These are phyloP conservation scores for Thymallus thymallus DNA, from an alignment of 2,113 vertebrate genomes.

Conservation along the genomic window DNA sequence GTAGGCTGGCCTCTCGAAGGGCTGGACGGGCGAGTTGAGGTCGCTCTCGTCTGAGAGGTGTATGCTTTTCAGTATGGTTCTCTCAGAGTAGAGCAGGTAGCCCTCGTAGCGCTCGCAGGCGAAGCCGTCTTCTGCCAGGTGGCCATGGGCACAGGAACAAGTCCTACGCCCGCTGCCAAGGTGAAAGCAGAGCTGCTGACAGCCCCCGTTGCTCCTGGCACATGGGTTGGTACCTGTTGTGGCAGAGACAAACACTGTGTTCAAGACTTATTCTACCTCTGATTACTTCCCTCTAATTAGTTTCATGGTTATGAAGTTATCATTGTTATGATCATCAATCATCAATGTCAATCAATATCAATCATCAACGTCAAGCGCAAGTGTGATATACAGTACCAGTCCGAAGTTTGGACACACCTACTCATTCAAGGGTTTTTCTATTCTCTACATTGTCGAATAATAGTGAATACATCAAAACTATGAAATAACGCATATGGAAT, in stretches of 20 bases:
- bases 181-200: conserved; percentile 96
- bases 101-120: conserved; percentile 90
- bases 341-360: too few species aligned
- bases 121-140: conserved; percentile 84
- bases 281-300: too few species aligned
- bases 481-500: too few species aligned
- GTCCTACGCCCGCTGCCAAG: conserved; percentile 81
- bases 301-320: too few species aligned
- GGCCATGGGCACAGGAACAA: conserved; percentile 95
- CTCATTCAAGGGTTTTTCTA: too few species aligned
- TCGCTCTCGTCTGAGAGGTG: conserved; percentile 95
- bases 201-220: conserved; percentile 88
- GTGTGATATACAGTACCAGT: too few species aligned
- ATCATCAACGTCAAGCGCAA: too few species aligned
- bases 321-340: too few species aligned
- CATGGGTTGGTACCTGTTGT: conserved; percentile 88
- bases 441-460: too few species aligned
- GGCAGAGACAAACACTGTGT: not conserved
- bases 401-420: too few species aligned
- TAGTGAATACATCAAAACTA: too few species aligned
- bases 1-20: conserved; percentile 88
- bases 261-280: too few species aligned
- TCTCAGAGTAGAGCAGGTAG: conserved; percentile 94
- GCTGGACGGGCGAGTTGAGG: conserved; percentile 91
- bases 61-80: conserved; percentile 94